Evolutionary conservation across 2,888 invertebrate species (phyloP), one percentile per base, ranked within the genome.

Genomic region (Pandemis cinnamomeana): DNA sequence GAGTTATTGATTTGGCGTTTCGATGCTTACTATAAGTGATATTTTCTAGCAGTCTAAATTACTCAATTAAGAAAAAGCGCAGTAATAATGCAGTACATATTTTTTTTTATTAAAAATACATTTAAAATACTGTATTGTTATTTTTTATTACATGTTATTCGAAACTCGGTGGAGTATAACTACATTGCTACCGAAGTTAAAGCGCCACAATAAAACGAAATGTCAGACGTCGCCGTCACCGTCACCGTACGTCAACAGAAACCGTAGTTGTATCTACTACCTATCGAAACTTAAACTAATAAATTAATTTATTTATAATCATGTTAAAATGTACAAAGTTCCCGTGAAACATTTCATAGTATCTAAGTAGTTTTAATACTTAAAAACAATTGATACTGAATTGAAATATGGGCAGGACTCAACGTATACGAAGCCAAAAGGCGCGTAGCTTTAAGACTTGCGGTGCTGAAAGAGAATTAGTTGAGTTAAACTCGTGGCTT

Each of bases 401-500:
- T 7, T 68, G 36, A 67, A 72, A 51, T 27, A 95, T 95, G 95
- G 95, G 95, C 46, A 88, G 95, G 76, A 95, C 95, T 44, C 87
- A 87, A 71, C 88, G 95, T 27, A 90, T 87, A 80, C 85, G 95
- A 78, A 89, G 83, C 77, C 86, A 84, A 76, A 89, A 84, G 79
- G 72, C 79, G 68, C 82, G 87, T 72, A 86, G 84, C 67, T 94
- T 89, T 85, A 83, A 80, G 75, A 79, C 87, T 64, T 89, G 91
- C 82, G 88, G 93, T 79, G 80, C 82, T 76, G 83, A 88, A 71
- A 80, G 84, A 77, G 90, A 91, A 83, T 84, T 94, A 53, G 87
- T 95, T 80, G 84, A 88, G 77, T 85, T 96, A 48, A 94, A 95
- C 78, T 89, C 91, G 74, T 95, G 95, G 95, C 88, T 96, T 76